Evolutionary conservation across 2,113 vertebrate genomes (phyloP).

Genomic region (Pterocles burchelli): DNA sequence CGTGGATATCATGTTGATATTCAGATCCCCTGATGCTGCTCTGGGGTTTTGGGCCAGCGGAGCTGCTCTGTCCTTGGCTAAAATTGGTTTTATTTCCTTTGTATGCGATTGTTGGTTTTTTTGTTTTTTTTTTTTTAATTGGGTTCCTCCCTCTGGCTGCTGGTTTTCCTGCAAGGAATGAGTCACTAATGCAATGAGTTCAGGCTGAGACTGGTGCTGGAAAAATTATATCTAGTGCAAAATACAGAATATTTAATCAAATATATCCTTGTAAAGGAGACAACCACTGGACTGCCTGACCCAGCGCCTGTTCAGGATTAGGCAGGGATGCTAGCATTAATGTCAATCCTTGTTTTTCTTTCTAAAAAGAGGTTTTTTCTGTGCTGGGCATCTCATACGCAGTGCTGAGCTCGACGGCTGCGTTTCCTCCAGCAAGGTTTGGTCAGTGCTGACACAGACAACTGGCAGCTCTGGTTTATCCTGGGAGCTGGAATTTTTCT

Average conservation of each 20-base stretch:
- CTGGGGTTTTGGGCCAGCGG: neutral
- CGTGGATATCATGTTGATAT: fast-evolving
- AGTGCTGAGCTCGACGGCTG: neutral
- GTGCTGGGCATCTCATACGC: fast-evolving
- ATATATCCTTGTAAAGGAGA: neutral
- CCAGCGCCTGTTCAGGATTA: neutral
- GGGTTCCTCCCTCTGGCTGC: neutral
- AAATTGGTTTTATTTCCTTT: neutral
- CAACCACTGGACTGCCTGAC: fast-evolving
- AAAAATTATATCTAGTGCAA: neutral
- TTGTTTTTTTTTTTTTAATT: neutral
- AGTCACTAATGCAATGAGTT: neutral
- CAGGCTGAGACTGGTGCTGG: neutral
- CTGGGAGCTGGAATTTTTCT: neutral
- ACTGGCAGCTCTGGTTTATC: neutral
- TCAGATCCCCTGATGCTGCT: fast-evolving
- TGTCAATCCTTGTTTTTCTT: neutral
- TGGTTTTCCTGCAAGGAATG: neutral
- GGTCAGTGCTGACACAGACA: neutral
- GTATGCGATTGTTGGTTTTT: neutral
- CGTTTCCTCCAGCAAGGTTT: neutral
- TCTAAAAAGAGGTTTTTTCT: neutral
- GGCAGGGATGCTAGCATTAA: neutral
- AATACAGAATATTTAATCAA: neutral
- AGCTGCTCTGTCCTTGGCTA: neutral